Evolutionary conservation across 2,113 vertebrate species (phyloP).

Genomic region (Coryphaenoides rupestris): DNA sequence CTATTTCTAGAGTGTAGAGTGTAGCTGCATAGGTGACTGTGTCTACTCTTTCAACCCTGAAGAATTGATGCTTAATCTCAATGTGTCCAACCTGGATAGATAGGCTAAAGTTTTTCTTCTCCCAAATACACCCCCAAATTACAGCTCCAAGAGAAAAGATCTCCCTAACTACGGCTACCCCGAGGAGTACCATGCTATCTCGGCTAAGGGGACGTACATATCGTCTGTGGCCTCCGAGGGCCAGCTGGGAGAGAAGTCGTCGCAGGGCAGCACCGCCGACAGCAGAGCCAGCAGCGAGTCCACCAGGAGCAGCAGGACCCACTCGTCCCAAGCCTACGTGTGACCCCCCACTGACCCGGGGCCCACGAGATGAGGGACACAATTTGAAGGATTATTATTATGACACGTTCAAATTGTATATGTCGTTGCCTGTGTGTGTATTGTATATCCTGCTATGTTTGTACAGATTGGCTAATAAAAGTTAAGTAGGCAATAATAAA

Average conservation of each 20-base stretch:
- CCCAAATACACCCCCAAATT: background rate
- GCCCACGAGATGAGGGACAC: background rate
- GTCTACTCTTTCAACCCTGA: too few species aligned
- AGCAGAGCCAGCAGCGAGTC: constrained; percentile 44
- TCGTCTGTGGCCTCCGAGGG: constrained; percentile 24
- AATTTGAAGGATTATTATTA: background rate
- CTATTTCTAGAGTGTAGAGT: too few species aligned
- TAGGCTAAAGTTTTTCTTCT: too few species aligned
- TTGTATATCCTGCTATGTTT: too few species aligned
- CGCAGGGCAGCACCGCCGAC: constrained; percentile 47
- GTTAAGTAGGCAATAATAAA: too few species aligned
- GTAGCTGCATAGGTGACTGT: too few species aligned
- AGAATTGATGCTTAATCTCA: too few species aligned
- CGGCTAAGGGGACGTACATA: constrained; percentile 25
- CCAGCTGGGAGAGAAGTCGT: constrained; percentile 25
- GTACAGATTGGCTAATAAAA: too few species aligned
- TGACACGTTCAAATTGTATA: too few species aligned
- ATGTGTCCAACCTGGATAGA: too few species aligned
- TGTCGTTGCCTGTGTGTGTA: too few species aligned
- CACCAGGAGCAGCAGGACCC: constrained; percentile 47
- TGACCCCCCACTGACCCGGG: too few species aligned
- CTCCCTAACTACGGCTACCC: constrained; percentile 14
- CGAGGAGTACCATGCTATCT: constrained; percentile 26
- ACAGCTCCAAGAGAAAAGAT: constrained; percentile 41
- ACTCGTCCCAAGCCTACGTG: constrained; percentile 81